These are phyloP conservation scores for Thamnophis sirtalis DNA, from an alignment of 2,113 vertebrate genomes.

Conservation along the genomic window DNA sequence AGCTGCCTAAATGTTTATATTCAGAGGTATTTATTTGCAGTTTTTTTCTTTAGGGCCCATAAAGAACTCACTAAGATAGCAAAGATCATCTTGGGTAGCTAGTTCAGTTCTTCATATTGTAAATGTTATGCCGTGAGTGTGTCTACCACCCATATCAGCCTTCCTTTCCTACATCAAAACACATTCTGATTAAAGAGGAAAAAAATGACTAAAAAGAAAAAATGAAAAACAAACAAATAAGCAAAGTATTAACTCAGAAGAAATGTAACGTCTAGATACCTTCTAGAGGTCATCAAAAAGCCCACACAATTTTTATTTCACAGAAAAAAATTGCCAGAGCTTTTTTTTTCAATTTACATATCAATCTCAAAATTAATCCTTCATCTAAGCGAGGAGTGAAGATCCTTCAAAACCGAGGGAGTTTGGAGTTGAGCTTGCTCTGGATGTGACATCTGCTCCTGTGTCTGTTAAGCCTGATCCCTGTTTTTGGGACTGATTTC, in stretches of 20 bases:
- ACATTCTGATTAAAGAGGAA: neutral
- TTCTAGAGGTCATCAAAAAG: neutral
- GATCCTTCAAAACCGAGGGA: neutral
- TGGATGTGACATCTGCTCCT: neutral
- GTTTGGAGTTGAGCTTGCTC: neutral
- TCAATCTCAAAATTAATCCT: neutral
- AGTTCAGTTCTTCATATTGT: neutral
- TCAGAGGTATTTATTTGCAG: neutral
- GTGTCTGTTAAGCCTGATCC: neutral
- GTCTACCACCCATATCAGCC: neutral
- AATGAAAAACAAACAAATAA: neutral
- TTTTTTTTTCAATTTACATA: neutral
- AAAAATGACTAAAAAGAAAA: too few relatives aligned
- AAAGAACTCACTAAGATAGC: neutral
- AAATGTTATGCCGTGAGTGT: neutral
- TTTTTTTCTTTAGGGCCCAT: neutral
- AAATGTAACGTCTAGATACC: neutral
- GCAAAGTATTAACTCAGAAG: neutral
- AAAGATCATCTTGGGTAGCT: neutral
- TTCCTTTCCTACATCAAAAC: neutral
- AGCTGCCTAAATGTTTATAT: neutral
- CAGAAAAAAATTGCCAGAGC: too few relatives aligned
- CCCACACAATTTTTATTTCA: too few relatives aligned
- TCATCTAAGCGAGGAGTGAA: neutral
- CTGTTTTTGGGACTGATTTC: neutral